Evolutionary conservation across 2,888 invertebrate genomes (phyloP).

Genomic region (Drosophila neotestacea): DNA sequence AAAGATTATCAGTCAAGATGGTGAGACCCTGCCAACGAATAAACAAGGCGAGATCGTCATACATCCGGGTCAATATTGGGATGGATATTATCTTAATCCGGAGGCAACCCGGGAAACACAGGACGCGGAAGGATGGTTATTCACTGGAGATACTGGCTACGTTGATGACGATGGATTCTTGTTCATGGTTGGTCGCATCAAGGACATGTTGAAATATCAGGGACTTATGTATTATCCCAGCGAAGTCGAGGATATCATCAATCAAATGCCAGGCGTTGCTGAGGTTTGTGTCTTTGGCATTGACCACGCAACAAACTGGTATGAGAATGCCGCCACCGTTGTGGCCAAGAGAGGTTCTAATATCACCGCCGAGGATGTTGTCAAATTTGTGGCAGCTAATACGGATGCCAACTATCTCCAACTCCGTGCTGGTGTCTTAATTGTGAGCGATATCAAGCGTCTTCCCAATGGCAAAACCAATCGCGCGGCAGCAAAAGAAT

Average conservation of each 20-base stretch:
- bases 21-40: slow-evolving; percentile 49
- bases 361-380: slow-evolving; percentile 49
- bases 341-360: slow-evolving; percentile 31
- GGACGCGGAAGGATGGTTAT: slow-evolving; percentile 72
- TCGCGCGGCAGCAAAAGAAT: slow-evolving; percentile 48
- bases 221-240: slow-evolving; percentile 70
- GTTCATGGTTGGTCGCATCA: slow-evolving; percentile 73
- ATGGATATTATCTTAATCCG: slow-evolving; percentile 73
- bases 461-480: slow-evolving; percentile 61
- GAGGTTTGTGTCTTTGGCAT: slow-evolving; percentile 76
- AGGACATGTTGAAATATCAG: slow-evolving; percentile 78
- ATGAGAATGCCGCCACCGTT: slow-evolving; percentile 74
- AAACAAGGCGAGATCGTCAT: slow-evolving; percentile 74
- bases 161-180: slow-evolving; percentile 76
- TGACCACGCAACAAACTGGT: slow-evolving; percentile 49
- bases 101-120: slow-evolving; percentile 42
- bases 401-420: slow-evolving; percentile 50
- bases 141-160: slow-evolving; percentile 80
- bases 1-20: slow-evolving; percentile 68
- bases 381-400: slow-evolving; percentile 41
- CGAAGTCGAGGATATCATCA: slow-evolving; percentile 72
- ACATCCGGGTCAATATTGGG: slow-evolving; percentile 53
- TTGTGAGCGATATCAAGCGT: slow-evolving; percentile 58
- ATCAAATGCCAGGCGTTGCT: slow-evolving; percentile 60
- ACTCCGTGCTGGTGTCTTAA: slow-evolving; percentile 58